Conservation (phyloP, 2,888 invertebrate genomes). For the Tetramorium bicarinatum region DNA sequence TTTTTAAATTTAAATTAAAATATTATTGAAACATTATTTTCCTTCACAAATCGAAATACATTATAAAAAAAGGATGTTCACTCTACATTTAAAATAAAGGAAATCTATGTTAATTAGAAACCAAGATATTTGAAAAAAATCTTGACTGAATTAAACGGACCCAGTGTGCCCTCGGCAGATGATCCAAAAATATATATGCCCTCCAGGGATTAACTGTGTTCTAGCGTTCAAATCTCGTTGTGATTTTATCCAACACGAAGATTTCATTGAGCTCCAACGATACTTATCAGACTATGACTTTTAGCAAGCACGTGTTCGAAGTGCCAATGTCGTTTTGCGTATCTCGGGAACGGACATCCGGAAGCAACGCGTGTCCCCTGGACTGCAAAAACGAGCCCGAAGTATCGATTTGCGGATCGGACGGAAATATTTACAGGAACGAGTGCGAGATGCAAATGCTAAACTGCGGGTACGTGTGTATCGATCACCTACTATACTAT, state of each 20-base stretch:
- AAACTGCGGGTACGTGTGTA: slow-evolving; percentile 92
- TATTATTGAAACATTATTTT: too few relatives aligned
- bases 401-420: slow-evolving; percentile 94
- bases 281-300: slow-evolving; percentile 22
- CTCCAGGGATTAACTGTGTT: too few relatives aligned
- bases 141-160: too few relatives aligned
- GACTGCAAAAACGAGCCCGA: slow-evolving; percentile 92
- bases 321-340: slow-evolving; percentile 96
- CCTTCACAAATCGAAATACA: too few relatives aligned
- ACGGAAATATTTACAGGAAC: slow-evolving; percentile 95
- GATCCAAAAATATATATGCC: too few relatives aligned
- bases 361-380: slow-evolving; percentile 90
- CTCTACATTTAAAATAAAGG: too few relatives aligned
- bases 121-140: too few relatives aligned
- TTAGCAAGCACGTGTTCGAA: slow-evolving; percentile 96
- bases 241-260: background rate
- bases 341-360: slow-evolving; percentile 92
- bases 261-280: slow-evolving; percentile 5
- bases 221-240: background rate
- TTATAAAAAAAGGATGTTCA: too few relatives aligned
- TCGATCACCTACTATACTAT: background rate
- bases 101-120: too few relatives aligned
- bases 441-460: slow-evolving; percentile 96
- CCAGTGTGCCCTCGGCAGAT: too few relatives aligned
- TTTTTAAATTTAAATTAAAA: too few relatives aligned